Conservation (phyloP, 2,888 invertebrate species). For the Philereme transversata region DNA sequence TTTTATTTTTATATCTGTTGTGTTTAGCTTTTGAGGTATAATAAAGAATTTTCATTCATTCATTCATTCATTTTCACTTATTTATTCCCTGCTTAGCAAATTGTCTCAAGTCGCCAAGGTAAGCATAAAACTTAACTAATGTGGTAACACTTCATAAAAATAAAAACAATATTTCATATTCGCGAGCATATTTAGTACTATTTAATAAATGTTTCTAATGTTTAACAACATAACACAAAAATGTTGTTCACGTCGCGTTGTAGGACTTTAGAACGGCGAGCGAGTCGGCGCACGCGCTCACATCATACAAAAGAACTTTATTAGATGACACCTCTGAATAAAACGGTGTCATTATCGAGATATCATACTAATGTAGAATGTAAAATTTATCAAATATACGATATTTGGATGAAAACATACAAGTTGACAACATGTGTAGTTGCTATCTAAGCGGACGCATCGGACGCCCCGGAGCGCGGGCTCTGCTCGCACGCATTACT, state of each 20-base stretch:
- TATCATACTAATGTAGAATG: constrained; percentile 76
- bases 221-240: constrained; percentile 43
- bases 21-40: no score
- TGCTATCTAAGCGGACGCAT: constrained; percentile 76
- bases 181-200: constrained; percentile 37
- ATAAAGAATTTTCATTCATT: no score
- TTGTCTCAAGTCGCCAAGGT: constrained; percentile 5
- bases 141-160: constrained; percentile 21
- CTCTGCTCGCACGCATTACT: constrained; percentile 70
- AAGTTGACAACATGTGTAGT: constrained; percentile 83
- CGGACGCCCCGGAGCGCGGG: constrained; percentile 75
- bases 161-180: constrained; percentile 34
- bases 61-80: no score
- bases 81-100: constrained; percentile 6
- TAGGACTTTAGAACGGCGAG: constrained; percentile 21
- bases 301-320: constrained; percentile 53
- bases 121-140: background rate
- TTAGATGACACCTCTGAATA: constrained; percentile 69
- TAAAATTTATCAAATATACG: constrained; percentile 76
- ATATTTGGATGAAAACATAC: constrained; percentile 82
- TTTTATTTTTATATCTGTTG: no score
- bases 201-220: constrained; percentile 43
- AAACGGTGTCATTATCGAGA: constrained; percentile 71
- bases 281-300: constrained; percentile 35
- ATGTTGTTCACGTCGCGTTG: constrained; percentile 43